Base-by-base conservation (phyloP, 1,140 invertebrate species). In the Drosophila tani region DNA sequence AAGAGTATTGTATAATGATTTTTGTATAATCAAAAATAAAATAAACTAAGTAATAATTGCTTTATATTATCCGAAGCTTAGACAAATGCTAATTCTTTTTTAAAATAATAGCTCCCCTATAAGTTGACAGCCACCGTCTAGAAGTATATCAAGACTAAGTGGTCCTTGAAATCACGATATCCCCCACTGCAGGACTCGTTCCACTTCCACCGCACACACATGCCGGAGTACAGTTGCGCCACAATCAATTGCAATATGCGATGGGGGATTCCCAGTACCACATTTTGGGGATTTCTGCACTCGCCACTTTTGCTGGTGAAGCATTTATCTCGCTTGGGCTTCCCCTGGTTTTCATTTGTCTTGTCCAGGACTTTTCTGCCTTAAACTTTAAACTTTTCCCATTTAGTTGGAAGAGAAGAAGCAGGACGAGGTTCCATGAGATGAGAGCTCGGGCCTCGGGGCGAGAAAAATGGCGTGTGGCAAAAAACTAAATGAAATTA, bases 401-500 rank as follows among this genome's bases (percentile, higher is more conserved):
- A 90, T 90, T 90, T 90, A 88, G 79, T 46, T 55, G 38, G 35
- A 27, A 27, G 17, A 38, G 15, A 41, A 38, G 50, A 41, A 38
- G 41, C 24, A n/a, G 59, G 49, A 15, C 15, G 24, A 29, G 15
- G 27, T 32, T 62, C 27, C 47, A 24, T 11, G 59, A 55, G 59
- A 17, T 55, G 59, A 53, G 29, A 32, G 27, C 58, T 51, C 6
- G 27, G 15, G 38, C 29, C 59, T 51, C 9, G 27, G 55, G 59
- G 40, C 43, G 32, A 70, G 51, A 67, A 64, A 83, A 79, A 71
- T 83, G 81, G 71, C 67, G 66, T 83, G 81, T 82, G 82, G 71
- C 80, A 79, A 83, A 83, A 81, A 87, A 88, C 79, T 81, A 88
- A 90, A 90, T 90, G 79, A 88, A 90, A 90, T 90, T 90, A 90